Evolutionary conservation across 2,113 vertebrate genomes (phyloP).

Genomic region (Copsychus sechellarum): DNA sequence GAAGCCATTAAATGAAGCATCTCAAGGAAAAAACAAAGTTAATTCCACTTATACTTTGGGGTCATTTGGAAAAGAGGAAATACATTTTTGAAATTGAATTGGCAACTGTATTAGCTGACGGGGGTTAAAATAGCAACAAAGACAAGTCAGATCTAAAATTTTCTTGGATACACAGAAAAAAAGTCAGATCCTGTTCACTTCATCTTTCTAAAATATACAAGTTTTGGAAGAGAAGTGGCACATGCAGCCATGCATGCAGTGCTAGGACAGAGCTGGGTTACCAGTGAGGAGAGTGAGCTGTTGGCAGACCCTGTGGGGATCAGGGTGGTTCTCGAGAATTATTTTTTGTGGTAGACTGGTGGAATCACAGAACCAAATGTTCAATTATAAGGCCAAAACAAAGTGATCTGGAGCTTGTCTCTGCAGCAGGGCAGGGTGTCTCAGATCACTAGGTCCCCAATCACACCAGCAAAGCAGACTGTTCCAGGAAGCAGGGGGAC

Average conservation of each 20-base stretch:
- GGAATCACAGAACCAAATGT: background rate
- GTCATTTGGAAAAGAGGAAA: background rate
- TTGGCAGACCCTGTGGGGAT: background rate
- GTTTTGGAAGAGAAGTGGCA: background rate
- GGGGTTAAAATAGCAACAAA: background rate
- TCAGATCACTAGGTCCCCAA: background rate
- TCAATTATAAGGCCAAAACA: background rate
- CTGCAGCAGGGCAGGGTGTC: background rate
- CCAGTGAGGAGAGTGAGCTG: background rate
- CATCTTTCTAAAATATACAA: background rate
- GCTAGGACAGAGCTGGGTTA: background rate
- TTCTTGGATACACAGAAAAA: background rate
- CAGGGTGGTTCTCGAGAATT: accelerated
- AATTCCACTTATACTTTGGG: background rate
- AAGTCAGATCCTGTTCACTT: background rate
- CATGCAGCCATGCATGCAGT: accelerated
- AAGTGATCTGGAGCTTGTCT: background rate
- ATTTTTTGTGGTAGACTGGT: background rate
- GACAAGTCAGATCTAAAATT: background rate
- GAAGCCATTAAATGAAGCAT: background rate
- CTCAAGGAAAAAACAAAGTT: background rate
- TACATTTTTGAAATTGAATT: background rate
- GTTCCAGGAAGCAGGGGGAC: background rate
- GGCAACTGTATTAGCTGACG: background rate
- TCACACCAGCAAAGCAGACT: background rate